phyloP scores from a whole-genome alignment of 2,113 vertebrate genomes.

The Hemiscyllium ocellatum region DNA sequence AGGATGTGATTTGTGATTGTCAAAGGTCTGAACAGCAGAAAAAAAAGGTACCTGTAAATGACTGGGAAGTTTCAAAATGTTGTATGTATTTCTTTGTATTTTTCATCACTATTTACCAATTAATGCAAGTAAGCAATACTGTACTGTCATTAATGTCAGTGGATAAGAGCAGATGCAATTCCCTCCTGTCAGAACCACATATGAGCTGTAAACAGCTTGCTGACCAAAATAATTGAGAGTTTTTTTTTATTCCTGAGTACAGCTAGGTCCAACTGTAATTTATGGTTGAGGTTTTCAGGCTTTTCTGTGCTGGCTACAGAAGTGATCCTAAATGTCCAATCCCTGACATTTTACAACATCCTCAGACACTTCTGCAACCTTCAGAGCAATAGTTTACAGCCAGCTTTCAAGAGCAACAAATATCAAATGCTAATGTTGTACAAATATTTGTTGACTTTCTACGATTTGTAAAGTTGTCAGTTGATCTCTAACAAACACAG shows the following conservation, averaged over 20 bases:
- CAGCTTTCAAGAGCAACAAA: neutral
- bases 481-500: conserved; percentile 34
- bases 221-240: neutral
- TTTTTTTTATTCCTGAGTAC: neutral
- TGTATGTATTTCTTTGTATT: neutral
- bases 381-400: neutral
- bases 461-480: conserved; percentile 20
- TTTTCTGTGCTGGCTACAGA: conserved; percentile 23
- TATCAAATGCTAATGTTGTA: neutral
- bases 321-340: conserved; percentile 19
- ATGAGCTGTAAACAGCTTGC: neutral
- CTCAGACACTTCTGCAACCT: conserved; percentile 17
- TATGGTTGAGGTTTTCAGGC: conserved; percentile 18
- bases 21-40: neutral
- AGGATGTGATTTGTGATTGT: neutral
- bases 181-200: neutral
- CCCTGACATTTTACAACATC: neutral
- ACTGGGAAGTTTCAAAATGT: neutral
- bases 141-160: neutral
- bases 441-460: conserved; percentile 19
- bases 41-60: neutral
- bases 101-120: neutral
- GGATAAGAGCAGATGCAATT: neutral
- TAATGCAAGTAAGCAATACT: neutral
- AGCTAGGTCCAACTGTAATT: neutral